phyloP scores from a whole-genome alignment of 2,888 invertebrate genomes.

The Ormyrus pomaceus region DNA sequence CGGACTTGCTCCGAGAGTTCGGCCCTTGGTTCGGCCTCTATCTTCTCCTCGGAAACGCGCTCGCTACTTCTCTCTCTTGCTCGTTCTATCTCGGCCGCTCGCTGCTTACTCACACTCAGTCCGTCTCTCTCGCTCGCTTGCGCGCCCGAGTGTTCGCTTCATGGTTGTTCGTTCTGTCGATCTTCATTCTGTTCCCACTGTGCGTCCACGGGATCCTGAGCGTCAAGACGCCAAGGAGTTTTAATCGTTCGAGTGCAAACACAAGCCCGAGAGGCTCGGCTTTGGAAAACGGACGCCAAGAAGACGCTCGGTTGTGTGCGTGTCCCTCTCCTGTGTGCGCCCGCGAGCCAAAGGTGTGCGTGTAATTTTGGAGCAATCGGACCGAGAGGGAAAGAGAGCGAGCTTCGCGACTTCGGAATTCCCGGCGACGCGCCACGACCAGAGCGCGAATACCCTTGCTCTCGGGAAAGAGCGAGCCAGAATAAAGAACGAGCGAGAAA shows the following conservation, averaged over 20 bases:
- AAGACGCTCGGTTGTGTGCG: no score
- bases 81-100: conserved; percentile 1
- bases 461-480: conserved; percentile 4
- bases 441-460: conserved; percentile 19
- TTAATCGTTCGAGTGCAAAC: conserved; percentile 17
- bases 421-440: conserved; percentile 39
- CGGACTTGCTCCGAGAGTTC: not conserved
- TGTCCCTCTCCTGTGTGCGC: no score
- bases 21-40: not conserved
- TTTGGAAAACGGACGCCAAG: conserved; percentile 41
- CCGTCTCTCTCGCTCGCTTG: conserved; percentile 15
- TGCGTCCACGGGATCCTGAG: not conserved
- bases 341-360: not conserved
- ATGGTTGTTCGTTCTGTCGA: not conserved
- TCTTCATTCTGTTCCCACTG: not conserved
- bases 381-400: conserved; percentile 15
- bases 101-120: not conserved
- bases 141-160: no score
- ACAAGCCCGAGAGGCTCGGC: conserved; percentile 21
- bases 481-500: conserved; percentile 14
- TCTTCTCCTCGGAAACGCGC: conserved; percentile 18
- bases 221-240: not conserved
- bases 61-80: conserved; percentile 14
- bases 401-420: conserved; percentile 46
- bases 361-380: conserved; percentile 49